Evolutionary conservation across 1,140 invertebrate genomes (phyloP), one percentile per base, ranked within the genome.

Genomic region (Pogonognathellus flavescens): DNA sequence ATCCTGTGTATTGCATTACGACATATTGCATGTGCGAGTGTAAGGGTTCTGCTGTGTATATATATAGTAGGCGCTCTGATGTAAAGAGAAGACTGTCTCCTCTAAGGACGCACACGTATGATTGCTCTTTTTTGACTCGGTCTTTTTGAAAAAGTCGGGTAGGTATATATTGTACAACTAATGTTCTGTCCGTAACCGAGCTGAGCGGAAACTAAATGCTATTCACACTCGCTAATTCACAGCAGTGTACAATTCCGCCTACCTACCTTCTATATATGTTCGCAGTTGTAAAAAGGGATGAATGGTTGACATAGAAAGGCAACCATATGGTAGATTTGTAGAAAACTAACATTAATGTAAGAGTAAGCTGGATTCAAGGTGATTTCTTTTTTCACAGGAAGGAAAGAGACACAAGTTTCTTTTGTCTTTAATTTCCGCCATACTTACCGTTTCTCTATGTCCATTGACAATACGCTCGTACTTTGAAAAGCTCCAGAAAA

Each of bases 371-470:
- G 14, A 66, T 9, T 66, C 62, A 66, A 66, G 62, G 62, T 25
- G 22, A 66, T 66, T 66, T 25, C 25, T 66, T 66, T 66, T 13
- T 66, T 20, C 62, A 66, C 62, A 66, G 62, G 62, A 66, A 66
- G 62, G 62, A 66, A 66, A 25, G 62, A 66, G 62, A 66, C 62
- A 14, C 25, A 66, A 66, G 62, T 25, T 66, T 66, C 62, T 66
- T 66, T 66, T 66, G 62, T 66, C 62, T 66, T 66, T 66, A 66
- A 66, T 66, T 66, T 66, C 62, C 62, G 62, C 22, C 20, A 25
- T 66, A 66, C 22, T 66, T 25, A 66, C 22, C 22, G 18, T 66
- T 66, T 25, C 31, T 41, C 31, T 41, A 41, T 41, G 31, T 41
- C 31, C 31, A 41, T 41, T 41, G 31, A 41, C 31, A 41, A 41